These are phyloP conservation scores for Ondatra zibethicus DNA, from an alignment of 2,113 vertebrate genomes.

Conservation along the genomic window DNA sequence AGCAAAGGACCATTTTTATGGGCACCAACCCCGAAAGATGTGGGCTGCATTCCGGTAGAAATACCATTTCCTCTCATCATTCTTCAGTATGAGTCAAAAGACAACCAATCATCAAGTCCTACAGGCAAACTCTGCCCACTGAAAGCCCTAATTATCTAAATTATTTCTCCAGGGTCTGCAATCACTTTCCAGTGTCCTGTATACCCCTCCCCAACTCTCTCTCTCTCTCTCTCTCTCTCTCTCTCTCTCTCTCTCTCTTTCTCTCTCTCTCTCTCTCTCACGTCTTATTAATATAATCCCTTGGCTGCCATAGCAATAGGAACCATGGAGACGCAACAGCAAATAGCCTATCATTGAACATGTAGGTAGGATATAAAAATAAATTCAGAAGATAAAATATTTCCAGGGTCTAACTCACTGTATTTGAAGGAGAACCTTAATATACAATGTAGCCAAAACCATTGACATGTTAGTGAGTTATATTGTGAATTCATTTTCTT, in stretches of 20 bases:
- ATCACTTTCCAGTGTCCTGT: not conserved
- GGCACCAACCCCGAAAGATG: conserved; percentile 33
- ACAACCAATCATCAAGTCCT: not conserved
- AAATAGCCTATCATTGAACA: conserved; percentile 42
- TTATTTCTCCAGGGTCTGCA: not conserved
- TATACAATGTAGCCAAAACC: not conserved
- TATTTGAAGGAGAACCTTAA: not conserved
- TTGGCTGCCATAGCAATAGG: conserved; percentile 60
- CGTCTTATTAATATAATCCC: not conserved
- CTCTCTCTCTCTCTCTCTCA: too few species aligned
- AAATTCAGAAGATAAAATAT: not conserved
- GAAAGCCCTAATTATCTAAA: not conserved
- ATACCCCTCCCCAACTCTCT: not conserved
- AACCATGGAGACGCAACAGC: conserved; percentile 28
- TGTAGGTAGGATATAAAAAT: conserved; percentile 56
- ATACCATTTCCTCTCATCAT: conserved; percentile 33
- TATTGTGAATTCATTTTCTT: conserved; percentile 5
- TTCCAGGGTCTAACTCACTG: not conserved
- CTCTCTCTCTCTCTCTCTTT: too few species aligned
- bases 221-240: too few species aligned
- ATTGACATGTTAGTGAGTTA: not conserved
- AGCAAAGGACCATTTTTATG: conserved; percentile 19
- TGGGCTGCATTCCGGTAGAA: conserved; percentile 30
- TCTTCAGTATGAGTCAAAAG: conserved; percentile 22
- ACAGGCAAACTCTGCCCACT: not conserved